Base-by-base conservation (phyloP, 1,140 invertebrate species). In the Whitmania pigra region DNA sequence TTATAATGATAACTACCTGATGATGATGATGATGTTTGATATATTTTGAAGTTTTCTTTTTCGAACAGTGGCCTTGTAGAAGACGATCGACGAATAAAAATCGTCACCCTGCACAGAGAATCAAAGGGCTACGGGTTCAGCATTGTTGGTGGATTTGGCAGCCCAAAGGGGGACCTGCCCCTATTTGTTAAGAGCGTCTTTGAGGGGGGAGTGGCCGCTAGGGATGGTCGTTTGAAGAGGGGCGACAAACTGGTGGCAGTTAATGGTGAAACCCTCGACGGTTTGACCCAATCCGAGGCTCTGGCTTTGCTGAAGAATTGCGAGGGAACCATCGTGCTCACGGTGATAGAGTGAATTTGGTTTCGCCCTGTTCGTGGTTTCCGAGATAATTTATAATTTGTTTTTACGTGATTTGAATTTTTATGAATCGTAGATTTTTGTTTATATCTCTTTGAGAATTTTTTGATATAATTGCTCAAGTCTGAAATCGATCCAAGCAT, bases 101-200 rank as follows among this genome's bases (percentile, higher is more conserved):
- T 63, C 57, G 57, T 63, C 11, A 63, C 83, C 53, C 86, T 91
- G 75, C 85, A 86, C 55, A 86, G 89, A 72, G 89, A 40, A 84
- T 53, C 87, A 43, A 88, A 89, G 68, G 88, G 88, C 27, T 85
- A 91, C 31, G 89, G 89, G 0, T 90, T 91, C 80, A 89, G 88
- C 53, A 89, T 91, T 53, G 89, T 91, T 0, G 89, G 89, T n/a
- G 89, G 89, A 0, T 86, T 86, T 69, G 88, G 88, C 76, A 89
- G 88, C 57, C 88, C 88, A 7, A 87, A 88, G 75, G 89, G 89
- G 3, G 86, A 89, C 76, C 86, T 90, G 80, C 89, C 89, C 18
- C 89, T 91, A 73, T 90, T 89, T 78, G 88, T 91, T 18, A 91
- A 91, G 78, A 90, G 87, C n/a, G 88, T 91, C 69, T 90, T 90